A percentile compares a stretch with the other conserved stretches of the same genome.
These are phyloP conservation scores for Drosophila nigricruria DNA, from an alignment of 2,888 invertebrate species.

Conservation along the genomic window DNA sequence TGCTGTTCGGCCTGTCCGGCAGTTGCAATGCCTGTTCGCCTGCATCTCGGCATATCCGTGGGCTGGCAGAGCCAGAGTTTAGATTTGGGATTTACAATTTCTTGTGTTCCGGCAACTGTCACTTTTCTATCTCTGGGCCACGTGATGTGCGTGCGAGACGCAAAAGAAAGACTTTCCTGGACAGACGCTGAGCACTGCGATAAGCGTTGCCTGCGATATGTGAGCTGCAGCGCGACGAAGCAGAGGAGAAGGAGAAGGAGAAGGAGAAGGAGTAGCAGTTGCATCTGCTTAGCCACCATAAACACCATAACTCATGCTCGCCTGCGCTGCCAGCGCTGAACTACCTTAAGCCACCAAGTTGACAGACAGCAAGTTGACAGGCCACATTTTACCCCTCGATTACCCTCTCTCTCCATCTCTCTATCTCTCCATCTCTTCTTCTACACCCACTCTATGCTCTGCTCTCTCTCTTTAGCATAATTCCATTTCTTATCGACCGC, in stretches of 20 bases:
- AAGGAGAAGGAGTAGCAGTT: constrained; percentile 25
- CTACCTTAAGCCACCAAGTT: constrained; percentile 65
- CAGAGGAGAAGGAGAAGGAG: not conserved
- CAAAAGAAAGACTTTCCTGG: constrained; percentile 62
- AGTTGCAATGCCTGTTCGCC: constrained; percentile 45
- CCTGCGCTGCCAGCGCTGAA: constrained; percentile 15
- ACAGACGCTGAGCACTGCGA: constrained; percentile 43
- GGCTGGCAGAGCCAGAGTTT: constrained; percentile 54
- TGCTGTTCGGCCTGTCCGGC: constrained; percentile 23
- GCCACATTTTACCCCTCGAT: constrained; percentile 47
- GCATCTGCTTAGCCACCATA: constrained; percentile 63
- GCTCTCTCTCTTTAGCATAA: constrained; percentile 37
- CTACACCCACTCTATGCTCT: not conserved
- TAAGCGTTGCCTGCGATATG: constrained; percentile 41
- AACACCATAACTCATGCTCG: constrained; percentile 64
- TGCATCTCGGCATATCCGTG: constrained; percentile 66
- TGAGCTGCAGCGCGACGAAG: constrained; percentile 26
- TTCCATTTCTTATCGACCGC: constrained; percentile 70
- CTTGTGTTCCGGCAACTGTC: constrained; percentile 76
- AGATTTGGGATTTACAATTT: constrained; percentile 61
- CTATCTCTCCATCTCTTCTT: not conserved
- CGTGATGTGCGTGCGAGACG: constrained; percentile 68
- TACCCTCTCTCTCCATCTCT: not conserved
- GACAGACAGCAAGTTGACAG: constrained; percentile 76
- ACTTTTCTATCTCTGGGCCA: constrained; percentile 68